Conservation (phyloP, 2,888 invertebrate species). For the Acanthococcus lagerstroemiae region DNA sequence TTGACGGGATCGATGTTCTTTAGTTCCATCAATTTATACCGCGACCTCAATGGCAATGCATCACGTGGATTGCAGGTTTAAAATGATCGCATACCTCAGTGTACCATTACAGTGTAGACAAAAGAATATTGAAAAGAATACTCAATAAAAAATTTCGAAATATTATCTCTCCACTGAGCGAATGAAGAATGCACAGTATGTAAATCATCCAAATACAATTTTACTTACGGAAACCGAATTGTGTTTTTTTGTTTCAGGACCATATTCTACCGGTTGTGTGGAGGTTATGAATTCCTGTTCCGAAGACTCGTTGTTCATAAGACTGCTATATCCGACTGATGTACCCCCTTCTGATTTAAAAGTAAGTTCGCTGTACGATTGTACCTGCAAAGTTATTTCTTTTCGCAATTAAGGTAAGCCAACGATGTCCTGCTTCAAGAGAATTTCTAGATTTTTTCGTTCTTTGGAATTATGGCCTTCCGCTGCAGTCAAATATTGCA, state of each 20-base stretch:
- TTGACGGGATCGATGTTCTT: too few relatives aligned
- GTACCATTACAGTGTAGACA: too few relatives aligned
- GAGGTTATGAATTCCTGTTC: constrained; percentile 50
- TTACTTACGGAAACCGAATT: too few relatives aligned
- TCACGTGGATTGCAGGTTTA: too few relatives aligned
- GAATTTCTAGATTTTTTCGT: too few relatives aligned
- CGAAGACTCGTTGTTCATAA: constrained; percentile 47
- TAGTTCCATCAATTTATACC: too few relatives aligned
- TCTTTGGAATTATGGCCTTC: too few relatives aligned
- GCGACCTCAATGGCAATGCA: too few relatives aligned
- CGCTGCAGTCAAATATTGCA: too few relatives aligned
- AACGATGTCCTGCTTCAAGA: neutral
- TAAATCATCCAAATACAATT: neutral
- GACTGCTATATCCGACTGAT: constrained; percentile 50
- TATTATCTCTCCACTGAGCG: neutral
- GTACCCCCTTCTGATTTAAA: constrained; percentile 40
- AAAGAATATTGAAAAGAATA: neutral
- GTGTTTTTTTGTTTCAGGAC: constrained; percentile 42
- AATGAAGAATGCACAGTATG: neutral
- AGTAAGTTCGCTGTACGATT: constrained; percentile 39
- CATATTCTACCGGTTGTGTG: constrained; percentile 48
- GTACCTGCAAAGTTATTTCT: neutral
- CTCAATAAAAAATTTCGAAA: neutral
- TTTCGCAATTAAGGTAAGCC: neutral
- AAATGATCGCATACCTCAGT: too few relatives aligned